These are phyloP conservation scores for Tanaodytes sp. DNA, from an alignment of 2,888 invertebrate species.

Conservation along the genomic window DNA sequence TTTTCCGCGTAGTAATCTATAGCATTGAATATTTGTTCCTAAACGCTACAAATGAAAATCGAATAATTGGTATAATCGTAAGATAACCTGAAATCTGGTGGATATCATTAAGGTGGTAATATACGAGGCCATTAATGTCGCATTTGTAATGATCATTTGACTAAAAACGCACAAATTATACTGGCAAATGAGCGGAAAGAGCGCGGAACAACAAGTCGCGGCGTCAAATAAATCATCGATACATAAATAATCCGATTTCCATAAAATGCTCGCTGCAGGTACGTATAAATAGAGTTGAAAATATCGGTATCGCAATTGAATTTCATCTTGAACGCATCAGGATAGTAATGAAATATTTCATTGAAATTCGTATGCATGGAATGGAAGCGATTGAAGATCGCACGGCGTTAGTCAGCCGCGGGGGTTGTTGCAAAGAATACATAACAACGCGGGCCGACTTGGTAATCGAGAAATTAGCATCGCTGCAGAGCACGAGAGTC, in stretches of 20 bases:
- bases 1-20: too few relatives aligned
- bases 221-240: slow-evolving; percentile 26
- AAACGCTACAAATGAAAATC: too few relatives aligned
- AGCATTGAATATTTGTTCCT: too few relatives aligned
- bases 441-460: slow-evolving; percentile 27
- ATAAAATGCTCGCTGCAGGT: slow-evolving; percentile 20
- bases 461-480: slow-evolving; percentile 45
- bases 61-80: too few relatives aligned
- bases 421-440: slow-evolving; percentile 44
- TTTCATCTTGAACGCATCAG: slow-evolving; percentile 35
- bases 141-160: not conserved
- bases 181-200: not conserved
- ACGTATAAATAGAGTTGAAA: slow-evolving; percentile 26
- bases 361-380: slow-evolving; percentile 40
- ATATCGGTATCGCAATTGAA: slow-evolving; percentile 44
- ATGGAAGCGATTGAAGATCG: slow-evolving; percentile 18
- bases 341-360: slow-evolving; percentile 40
- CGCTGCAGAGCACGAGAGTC: slow-evolving; percentile 27
- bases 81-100: too few relatives aligned
- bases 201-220: not conserved
- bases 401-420: slow-evolving; percentile 32
- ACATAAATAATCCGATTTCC: slow-evolving; percentile 19
- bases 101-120: not conserved
- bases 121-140: slow-evolving; percentile 6
- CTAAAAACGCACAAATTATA: slow-evolving; percentile 8